These are phyloP conservation scores for Pararge aegeria DNA, from an alignment of 1,140 invertebrate species.

Conservation along the genomic window DNA sequence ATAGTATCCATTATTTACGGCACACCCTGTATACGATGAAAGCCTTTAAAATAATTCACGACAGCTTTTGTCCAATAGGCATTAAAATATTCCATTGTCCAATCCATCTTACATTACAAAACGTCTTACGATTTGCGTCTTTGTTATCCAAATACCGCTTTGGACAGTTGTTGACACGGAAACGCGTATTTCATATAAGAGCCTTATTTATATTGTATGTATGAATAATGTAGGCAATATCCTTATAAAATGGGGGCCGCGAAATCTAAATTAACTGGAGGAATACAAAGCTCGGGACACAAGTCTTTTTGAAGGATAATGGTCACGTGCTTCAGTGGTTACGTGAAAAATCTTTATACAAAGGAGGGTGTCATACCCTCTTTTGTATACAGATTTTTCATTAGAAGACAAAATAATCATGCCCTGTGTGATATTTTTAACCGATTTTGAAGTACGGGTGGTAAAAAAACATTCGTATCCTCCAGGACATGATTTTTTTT, in stretches of 20 bases:
- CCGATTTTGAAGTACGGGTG: not conserved
- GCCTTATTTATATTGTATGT: conserved; percentile 2
- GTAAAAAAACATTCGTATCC: too few species aligned
- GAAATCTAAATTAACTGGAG: conserved; percentile 1
- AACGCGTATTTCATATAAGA: not conserved
- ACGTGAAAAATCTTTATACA: not conserved
- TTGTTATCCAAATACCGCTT: not conserved
- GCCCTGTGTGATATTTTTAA: not conserved
- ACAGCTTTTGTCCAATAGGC: not conserved
- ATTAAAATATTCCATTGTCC: conserved; percentile 1
- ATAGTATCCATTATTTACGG: too few species aligned
- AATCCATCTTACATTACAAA: not conserved
- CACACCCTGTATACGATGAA: too few species aligned
- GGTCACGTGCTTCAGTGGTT: conserved; percentile 1
- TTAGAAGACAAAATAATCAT: not conserved
- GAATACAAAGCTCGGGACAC: not conserved
- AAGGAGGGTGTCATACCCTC: not conserved
- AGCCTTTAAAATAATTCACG: not conserved
- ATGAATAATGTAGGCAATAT: conserved; percentile 3
- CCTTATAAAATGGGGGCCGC: not conserved
- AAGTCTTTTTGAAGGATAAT: not conserved
- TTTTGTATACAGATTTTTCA: not conserved
- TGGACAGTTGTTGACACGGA: not conserved
- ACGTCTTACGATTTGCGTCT: not conserved
- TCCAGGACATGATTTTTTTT: too few species aligned